These are phyloP conservation scores for Poecilus cupreus DNA, from an alignment of 2,888 invertebrate species.

Conservation along the genomic window DNA sequence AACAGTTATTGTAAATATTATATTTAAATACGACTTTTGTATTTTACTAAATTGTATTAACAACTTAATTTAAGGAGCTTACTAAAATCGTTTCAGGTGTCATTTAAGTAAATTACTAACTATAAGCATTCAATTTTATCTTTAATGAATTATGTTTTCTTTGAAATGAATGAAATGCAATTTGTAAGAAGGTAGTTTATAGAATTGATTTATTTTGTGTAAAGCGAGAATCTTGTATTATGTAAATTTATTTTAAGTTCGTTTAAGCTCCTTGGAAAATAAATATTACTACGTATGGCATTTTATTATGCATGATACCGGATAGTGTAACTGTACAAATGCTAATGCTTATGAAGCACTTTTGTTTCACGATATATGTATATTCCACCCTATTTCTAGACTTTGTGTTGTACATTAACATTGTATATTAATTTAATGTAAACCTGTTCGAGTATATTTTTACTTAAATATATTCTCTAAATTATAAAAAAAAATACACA, in stretches of 20 bases:
- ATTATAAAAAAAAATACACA: slow-evolving; percentile 1
- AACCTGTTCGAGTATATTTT: slow-evolving; percentile 58
- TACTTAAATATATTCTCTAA: slow-evolving; percentile 55
- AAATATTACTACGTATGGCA: not conserved
- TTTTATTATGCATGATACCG: not conserved
- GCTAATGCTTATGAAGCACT: slow-evolving; percentile 53
- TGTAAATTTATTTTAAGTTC: not conserved
- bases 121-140: not conserved
- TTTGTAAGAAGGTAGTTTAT: slow-evolving; percentile 17
- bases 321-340: slow-evolving; percentile 33
- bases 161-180: not conserved
- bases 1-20: slow-evolving; percentile 38
- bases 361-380: slow-evolving; percentile 29
- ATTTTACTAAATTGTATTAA: slow-evolving; percentile 54
- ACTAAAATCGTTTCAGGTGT: not conserved
- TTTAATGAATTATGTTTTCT: not conserved
- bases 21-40: slow-evolving; percentile 39
- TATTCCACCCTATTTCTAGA: slow-evolving; percentile 32
- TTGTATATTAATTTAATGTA: slow-evolving; percentile 58
- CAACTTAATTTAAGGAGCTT: slow-evolving; percentile 21
- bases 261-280: slow-evolving; percentile 36
- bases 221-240: not conserved
- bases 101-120: not conserved
- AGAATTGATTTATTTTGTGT: not conserved
- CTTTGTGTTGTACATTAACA: slow-evolving; percentile 36